A percentile compares a stretch with the other conserved stretches of the same genome.
phyloP scores from a whole-genome alignment of 2,113 vertebrate genomes.

The Scortum barcoo region DNA sequence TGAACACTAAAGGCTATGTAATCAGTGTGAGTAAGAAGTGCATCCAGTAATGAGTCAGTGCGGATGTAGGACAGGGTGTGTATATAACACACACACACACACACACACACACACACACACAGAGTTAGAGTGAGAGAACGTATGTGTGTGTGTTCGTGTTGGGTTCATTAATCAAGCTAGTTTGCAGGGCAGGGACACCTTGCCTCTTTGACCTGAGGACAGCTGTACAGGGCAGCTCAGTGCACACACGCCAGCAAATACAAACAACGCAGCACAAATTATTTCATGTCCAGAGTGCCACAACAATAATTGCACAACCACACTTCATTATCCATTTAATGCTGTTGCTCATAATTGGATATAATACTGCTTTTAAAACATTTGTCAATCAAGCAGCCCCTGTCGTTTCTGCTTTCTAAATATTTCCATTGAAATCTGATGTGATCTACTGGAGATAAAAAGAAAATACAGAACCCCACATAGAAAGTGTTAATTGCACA shows the following conservation, averaged over 20 bases:
- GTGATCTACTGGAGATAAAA: not conserved
- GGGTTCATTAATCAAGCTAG: constrained; percentile 80
- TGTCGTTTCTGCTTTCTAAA: not conserved
- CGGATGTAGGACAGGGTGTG: constrained; percentile 18
- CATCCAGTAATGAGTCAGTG: constrained; percentile 42
- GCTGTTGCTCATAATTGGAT: constrained; percentile 1
- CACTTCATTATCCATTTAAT: constrained; percentile 18
- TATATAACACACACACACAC: not conserved
- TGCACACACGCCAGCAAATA: constrained; percentile 8
- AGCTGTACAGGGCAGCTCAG: constrained; percentile 48
- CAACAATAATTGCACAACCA: constrained; percentile 2
- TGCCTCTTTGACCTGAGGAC: constrained; percentile 62
- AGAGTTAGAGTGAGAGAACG: constrained; percentile 11
- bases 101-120: not conserved
- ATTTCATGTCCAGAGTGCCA: constrained; percentile 12
- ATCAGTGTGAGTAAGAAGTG: constrained; percentile 2
- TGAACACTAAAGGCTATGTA: not conserved
- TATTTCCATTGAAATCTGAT: not conserved
- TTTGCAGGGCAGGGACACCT: constrained; percentile 65
- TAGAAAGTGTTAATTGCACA: not conserved
- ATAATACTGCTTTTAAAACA: not conserved
- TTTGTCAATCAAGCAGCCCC: not conserved
- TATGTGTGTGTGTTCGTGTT: constrained; percentile 45
- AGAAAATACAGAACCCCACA: constrained; percentile 20
- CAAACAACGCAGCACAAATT: constrained; percentile 34